Evolutionary conservation across 2,113 vertebrate species (phyloP).

Genomic region (Nannospalax galili): DNA sequence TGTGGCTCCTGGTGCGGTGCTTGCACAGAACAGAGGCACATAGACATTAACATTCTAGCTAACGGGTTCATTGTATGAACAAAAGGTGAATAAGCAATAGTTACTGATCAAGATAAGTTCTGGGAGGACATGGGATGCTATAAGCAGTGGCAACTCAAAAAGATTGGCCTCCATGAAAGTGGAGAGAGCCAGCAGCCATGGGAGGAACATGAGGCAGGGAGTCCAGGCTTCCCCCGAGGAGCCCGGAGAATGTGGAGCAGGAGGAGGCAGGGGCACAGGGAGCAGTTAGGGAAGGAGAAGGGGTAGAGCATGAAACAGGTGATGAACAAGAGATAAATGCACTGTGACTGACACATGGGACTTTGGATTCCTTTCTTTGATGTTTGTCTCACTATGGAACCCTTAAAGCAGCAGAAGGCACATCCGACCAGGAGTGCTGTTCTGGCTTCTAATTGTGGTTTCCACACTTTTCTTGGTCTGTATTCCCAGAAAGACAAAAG

Average conservation of each 20-base stretch:
- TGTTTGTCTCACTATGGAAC: background rate
- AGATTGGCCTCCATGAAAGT: background rate
- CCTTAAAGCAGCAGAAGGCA: background rate
- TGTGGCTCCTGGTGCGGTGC: background rate
- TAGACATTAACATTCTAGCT: background rate
- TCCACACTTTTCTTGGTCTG: too few relatives aligned
- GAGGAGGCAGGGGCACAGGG: background rate
- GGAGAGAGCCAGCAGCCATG: too few relatives aligned
- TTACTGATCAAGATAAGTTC: fast-evolving
- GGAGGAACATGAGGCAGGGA: background rate
- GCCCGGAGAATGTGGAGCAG: too few relatives aligned
- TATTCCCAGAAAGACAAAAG: too few relatives aligned
- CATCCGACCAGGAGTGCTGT: too few relatives aligned
- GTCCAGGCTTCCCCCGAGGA: background rate
- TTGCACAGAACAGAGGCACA: background rate
- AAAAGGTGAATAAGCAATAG: background rate
- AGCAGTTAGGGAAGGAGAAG: too few relatives aligned
- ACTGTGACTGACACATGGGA: background rate
- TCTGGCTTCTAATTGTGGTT: too few relatives aligned
- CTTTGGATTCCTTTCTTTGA: background rate
- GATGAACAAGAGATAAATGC: too few relatives aligned
- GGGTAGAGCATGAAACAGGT: too few relatives aligned
- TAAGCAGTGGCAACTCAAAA: background rate
- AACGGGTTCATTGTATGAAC: background rate
- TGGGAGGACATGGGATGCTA: fast-evolving